Conservation (phyloP, 37 sponge, comb jelly and placozoan genomes). For the Chondrilla cf. caribensis region DNA sequence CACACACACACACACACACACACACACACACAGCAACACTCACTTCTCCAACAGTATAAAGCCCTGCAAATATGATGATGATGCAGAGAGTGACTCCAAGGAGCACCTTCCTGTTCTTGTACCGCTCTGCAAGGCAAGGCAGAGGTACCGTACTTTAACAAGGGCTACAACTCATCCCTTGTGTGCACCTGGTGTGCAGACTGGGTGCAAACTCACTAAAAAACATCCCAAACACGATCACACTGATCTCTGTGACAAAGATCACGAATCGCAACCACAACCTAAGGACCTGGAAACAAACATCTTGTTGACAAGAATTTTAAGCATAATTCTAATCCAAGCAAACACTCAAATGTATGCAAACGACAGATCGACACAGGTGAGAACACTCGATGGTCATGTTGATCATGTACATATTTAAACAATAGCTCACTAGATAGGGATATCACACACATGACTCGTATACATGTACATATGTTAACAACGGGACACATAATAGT, state of each 20-base stretch:
- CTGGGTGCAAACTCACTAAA: conserved; percentile 79
- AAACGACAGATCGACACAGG: background rate
- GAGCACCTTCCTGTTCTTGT: conserved; percentile 2
- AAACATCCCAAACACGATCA: conserved; percentile 59
- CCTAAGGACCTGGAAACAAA: conserved; percentile 21
- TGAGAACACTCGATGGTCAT: background rate
- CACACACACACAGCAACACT: background rate
- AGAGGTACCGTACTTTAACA: too few relatives aligned
- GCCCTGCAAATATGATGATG: conserved; percentile 12
- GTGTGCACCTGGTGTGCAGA: too few relatives aligned
- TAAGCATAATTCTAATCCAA: too few relatives aligned
- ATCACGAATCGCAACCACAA: conserved; percentile 47
- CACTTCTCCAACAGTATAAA: conserved; percentile 50
- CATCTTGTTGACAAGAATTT: too few relatives aligned
- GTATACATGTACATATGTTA: too few relatives aligned
- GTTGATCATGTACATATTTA: background rate
- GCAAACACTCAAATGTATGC: too few relatives aligned
- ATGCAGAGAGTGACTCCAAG: conserved; percentile 16
- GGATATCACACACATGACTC: too few relatives aligned
- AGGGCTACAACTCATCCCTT: too few relatives aligned
- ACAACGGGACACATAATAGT: too few relatives aligned
- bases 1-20: too few relatives aligned
- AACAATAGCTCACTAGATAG: too few relatives aligned
- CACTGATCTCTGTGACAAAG: conserved; percentile 57
- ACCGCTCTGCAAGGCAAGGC: conserved; percentile 11